Percentiles rank a stretch among this genome's conserved stretches.
Conservation (phyloP, 2,797 vertebrate genomes). For the Danionella dracula region DNA sequence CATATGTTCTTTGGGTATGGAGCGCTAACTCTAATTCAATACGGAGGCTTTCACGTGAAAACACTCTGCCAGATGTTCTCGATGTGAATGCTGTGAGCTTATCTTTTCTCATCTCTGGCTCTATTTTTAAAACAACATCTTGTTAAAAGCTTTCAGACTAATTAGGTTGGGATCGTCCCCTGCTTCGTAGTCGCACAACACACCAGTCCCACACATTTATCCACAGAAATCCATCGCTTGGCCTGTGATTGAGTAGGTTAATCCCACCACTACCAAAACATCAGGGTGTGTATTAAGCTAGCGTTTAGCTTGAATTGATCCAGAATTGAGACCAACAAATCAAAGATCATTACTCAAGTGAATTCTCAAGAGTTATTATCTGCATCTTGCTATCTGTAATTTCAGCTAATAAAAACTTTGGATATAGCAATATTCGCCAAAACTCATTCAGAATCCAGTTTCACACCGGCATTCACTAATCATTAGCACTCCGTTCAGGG, state of each 20-base stretch:
- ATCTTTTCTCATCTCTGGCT: constrained; percentile 17
- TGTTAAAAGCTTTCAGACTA: constrained; percentile 27
- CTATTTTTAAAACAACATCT: constrained; percentile 37
- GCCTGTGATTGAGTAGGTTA: constrained; percentile 1
- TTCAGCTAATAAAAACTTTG: neutral
- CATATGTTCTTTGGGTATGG: constrained; percentile 3
- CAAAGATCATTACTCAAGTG: neutral
- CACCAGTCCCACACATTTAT: constrained; percentile 21
- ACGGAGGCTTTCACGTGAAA: neutral
- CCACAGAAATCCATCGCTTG: neutral
- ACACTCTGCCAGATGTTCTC: constrained; percentile 16
- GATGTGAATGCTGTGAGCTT: constrained; percentile 3
- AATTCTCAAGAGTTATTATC: too few relatives aligned
- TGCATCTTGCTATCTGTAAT: neutral
- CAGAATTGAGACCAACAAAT: neutral
- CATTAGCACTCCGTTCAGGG: neutral
- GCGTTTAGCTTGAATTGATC: constrained; percentile 10
- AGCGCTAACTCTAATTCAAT: constrained; percentile 6
- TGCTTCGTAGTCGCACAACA: neutral
- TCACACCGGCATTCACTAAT: neutral
- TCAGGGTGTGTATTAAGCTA: neutral
- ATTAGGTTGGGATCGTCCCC: constrained; percentile 2
- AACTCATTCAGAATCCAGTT: constrained; percentile 2
- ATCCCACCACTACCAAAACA: constrained; percentile 20
- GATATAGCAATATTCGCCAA: constrained; percentile 8